Conservation (phyloP, 2,113 vertebrate genomes). For the Gadus chalcogrammus region DNA sequence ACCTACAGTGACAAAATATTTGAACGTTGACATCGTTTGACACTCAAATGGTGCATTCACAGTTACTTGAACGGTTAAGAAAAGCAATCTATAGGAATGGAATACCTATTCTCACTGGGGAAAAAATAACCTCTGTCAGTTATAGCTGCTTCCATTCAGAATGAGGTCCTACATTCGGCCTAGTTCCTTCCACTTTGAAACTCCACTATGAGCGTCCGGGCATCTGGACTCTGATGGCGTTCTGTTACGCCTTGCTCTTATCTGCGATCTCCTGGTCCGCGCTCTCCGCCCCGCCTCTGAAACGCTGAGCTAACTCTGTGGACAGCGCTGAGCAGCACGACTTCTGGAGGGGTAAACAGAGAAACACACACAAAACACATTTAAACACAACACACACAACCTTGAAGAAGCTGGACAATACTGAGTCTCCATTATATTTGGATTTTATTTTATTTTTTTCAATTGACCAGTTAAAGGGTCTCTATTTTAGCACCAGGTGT, state of each 20-base stretch:
- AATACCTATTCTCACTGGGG: neutral
- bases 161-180: neutral
- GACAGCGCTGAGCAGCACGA: conserved; percentile 81
- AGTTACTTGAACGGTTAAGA: too few species aligned
- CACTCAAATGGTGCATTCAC: too few species aligned
- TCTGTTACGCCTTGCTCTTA: conserved; percentile 74
- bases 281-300: conserved; percentile 61
- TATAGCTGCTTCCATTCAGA: neutral
- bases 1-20: too few species aligned
- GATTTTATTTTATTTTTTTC: too few species aligned
- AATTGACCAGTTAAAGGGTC: too few species aligned
- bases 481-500: too few species aligned
- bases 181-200: neutral
- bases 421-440: too few species aligned
- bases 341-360: conserved; percentile 65
- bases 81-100: neutral
- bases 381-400: neutral
- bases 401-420: too few species aligned
- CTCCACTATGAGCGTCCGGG: neutral
- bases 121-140: neutral
- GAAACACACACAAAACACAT: neutral
- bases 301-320: conserved; percentile 77
- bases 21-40: too few species aligned
- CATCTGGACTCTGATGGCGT: too few species aligned
- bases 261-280: conserved; percentile 64